Percentiles rank a stretch among this genome's conserved stretches.
Evolutionary conservation across 2,888 invertebrate genomes (phyloP).

Genomic region (Callyntrura sp.): DNA sequence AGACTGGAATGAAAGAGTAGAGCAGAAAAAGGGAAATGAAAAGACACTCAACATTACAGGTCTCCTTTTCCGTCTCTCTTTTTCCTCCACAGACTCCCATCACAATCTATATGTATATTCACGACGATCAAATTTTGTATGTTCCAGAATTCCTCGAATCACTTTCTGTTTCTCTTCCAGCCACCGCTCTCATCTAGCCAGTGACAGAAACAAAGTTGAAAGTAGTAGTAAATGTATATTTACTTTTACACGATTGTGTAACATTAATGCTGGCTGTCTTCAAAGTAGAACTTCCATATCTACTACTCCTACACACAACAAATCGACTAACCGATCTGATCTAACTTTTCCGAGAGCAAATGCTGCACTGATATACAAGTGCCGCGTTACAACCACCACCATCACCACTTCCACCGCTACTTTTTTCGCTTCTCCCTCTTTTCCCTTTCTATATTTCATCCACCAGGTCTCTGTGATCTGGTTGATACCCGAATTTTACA

Average conservation of each 20-base stretch:
- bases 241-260: background rate
- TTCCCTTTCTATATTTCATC: background rate
- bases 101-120: background rate
- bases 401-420: slow-evolving; percentile 40
- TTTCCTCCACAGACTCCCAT: background rate
- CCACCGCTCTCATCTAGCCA: background rate
- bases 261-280: background rate
- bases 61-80: slow-evolving; percentile 26
- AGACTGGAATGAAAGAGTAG: slow-evolving; percentile 11
- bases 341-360: slow-evolving; percentile 50
- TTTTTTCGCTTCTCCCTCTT: slow-evolving; percentile 12
- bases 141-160: slow-evolving; percentile 67
- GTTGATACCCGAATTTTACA: slow-evolving; percentile 74
- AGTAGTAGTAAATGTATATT: slow-evolving; percentile 11
- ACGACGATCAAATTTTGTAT: slow-evolving; percentile 56
- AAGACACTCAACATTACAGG: slow-evolving; percentile 51
- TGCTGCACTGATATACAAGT: background rate
- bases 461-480: slow-evolving; percentile 53
- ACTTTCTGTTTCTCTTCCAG: slow-evolving; percentile 26
- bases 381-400: no score
- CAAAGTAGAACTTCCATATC: background rate
- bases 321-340: slow-evolving; percentile 55
- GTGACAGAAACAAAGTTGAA: slow-evolving; percentile 3
- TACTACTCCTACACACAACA: slow-evolving; percentile 51
- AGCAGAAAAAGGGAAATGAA: slow-evolving; percentile 28